Evolutionary conservation across 2,113 vertebrate species (phyloP).

Genomic region (Triplophysa siluroides): DNA sequence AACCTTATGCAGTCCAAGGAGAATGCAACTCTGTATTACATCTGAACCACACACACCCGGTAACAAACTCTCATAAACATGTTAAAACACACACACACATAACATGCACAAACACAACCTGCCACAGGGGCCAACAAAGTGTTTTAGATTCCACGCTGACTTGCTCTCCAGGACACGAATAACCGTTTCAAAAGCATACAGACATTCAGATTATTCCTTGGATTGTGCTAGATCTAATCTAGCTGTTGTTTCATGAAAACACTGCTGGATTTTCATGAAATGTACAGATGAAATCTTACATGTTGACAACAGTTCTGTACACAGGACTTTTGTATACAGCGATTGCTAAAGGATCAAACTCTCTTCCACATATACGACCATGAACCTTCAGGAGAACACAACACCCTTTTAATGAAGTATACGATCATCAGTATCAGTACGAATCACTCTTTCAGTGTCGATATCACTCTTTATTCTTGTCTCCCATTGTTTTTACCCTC

Average conservation of each 20-base stretch:
- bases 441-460: not conserved
- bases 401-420: conserved; percentile 1
- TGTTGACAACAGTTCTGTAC: not conserved
- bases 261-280: not conserved
- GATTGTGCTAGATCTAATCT: not conserved
- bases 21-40: conserved; percentile 55
- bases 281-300: conserved; percentile 7
- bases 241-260: conserved; percentile 1
- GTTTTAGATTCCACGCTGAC: not conserved
- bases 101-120: not conserved
- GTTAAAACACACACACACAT: not conserved
- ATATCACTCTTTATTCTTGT: not conserved
- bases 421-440: not conserved
- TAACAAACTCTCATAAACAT: not conserved
- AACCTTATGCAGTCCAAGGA: conserved; percentile 60
- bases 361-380: not conserved
- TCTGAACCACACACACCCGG: conserved; percentile 62
- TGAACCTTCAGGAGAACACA: conserved; percentile 18
- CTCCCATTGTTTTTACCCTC: conserved; percentile 38
- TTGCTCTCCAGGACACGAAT: not conserved
- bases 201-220: not conserved
- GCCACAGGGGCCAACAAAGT: not conserved
- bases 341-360: conserved; percentile 27
- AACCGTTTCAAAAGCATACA: not conserved
- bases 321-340: not conserved